Conservation (phyloP, 2,113 vertebrate species). For the Cygnus atratus region DNA sequence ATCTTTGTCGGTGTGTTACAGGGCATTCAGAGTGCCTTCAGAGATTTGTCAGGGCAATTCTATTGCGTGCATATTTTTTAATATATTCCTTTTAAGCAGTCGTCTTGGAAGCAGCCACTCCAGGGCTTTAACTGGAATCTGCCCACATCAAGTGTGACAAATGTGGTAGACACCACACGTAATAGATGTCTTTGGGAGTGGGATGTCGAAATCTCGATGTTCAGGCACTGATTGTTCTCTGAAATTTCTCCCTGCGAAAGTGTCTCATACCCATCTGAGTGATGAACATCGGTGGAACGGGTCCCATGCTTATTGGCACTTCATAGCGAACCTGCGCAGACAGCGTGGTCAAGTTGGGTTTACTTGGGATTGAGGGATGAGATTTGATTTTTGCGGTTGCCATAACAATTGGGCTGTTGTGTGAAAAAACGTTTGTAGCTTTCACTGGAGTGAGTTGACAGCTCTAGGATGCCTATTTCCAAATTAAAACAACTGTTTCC, state of each 20-base stretch:
- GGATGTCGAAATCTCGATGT: constrained; percentile 40
- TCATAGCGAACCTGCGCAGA: not conserved
- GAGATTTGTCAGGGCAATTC: constrained; percentile 27
- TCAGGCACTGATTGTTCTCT: constrained; percentile 39
- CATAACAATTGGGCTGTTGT: constrained; percentile 73
- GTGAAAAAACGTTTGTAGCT: constrained; percentile 67
- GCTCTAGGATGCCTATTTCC: constrained; percentile 65
- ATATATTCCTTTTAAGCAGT: constrained; percentile 54
- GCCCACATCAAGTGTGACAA: constrained; percentile 40
- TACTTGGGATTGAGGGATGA: constrained; percentile 64
- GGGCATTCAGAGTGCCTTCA: not conserved
- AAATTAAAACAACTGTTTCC: constrained; percentile 70
- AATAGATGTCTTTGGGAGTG: constrained; percentile 53
- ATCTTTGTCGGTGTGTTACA: not conserved
- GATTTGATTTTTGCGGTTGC: constrained; percentile 76
- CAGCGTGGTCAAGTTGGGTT: not conserved
- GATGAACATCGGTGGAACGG: constrained; percentile 3
- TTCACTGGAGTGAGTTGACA: constrained; percentile 65
- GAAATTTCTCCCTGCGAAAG: constrained; percentile 42
- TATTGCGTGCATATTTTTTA: constrained; percentile 15
- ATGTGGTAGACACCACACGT: constrained; percentile 38
- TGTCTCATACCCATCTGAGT: constrained; percentile 50
- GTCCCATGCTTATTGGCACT: constrained; percentile 38
- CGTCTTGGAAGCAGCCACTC: constrained; percentile 58
- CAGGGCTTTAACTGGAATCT: constrained; percentile 45